These are phyloP conservation scores for Syndactyla subalaris DNA, from an alignment of 2,797 vertebrate species.

Conservation along the genomic window DNA sequence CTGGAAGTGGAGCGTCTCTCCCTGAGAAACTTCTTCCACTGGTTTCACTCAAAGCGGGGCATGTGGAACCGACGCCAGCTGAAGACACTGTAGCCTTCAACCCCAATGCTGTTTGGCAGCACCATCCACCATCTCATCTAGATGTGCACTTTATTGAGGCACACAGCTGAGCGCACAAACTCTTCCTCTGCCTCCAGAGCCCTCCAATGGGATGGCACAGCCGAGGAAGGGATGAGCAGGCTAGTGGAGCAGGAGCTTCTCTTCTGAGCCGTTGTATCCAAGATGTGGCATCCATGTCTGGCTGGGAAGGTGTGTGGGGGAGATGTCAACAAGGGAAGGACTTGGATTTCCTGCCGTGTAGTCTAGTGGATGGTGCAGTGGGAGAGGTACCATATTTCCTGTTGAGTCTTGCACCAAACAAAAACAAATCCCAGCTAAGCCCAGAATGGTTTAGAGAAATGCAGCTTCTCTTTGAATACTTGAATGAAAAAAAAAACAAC, in stretches of 20 bases:
- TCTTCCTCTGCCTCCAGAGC: neutral
- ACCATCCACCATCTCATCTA: neutral
- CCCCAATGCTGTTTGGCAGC: neutral
- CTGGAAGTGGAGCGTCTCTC: slow-evolving; percentile 93
- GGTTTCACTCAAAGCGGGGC: slow-evolving; percentile 93
- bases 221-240: neutral
- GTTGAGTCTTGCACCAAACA: neutral
- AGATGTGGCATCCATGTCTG: fast-evolving
- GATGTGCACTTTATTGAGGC: neutral
- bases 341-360: neutral
- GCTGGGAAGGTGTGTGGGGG: neutral
- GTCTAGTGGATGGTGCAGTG: neutral
- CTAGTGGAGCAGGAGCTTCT: neutral
- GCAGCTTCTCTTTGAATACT: slow-evolving; percentile 7
- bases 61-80: slow-evolving; percentile 91
- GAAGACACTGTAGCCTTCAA: slow-evolving; percentile 10
- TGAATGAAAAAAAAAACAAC: neutral
- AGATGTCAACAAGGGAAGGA: neutral
- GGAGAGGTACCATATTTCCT: slow-evolving; percentile 22
- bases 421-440: slow-evolving; percentile 2
- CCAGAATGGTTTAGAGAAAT: neutral
- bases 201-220: neutral
- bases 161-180: neutral
- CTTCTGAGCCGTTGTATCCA: neutral
- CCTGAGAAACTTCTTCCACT: slow-evolving; percentile 93